Conservation (phyloP, 2,888 invertebrate species). For the Oscheius sp. region DNA sequence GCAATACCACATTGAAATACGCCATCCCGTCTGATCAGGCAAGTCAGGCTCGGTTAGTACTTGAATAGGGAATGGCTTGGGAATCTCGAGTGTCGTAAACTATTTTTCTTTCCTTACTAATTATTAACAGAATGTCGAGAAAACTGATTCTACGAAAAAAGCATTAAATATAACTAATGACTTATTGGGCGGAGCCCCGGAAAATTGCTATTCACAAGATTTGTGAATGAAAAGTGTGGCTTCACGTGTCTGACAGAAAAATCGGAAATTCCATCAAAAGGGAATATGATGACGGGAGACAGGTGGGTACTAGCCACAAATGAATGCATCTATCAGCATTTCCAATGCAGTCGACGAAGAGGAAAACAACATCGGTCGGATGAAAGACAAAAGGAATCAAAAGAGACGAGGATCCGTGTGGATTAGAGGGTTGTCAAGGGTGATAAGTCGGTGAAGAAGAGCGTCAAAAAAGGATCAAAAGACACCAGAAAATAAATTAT, state of each 20-base stretch:
- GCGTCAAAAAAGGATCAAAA: no score
- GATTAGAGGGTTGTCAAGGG: no score
- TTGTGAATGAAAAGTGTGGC: constrained; percentile 1
- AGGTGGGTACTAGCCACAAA: neutral
- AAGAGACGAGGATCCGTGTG: neutral
- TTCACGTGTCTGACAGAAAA: constrained; percentile 2
- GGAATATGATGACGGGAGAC: constrained; percentile 9
- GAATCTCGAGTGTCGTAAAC: neutral
- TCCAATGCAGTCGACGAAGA: neutral
- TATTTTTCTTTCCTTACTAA: no score
- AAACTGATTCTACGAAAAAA: no score
- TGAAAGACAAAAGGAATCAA: neutral
- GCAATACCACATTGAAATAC: no score
- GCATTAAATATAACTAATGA: constrained; percentile 17
- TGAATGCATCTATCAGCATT: constrained; percentile 20
- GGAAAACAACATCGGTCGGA: neutral
- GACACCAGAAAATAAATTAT: no score
- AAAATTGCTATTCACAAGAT: constrained; percentile 17
- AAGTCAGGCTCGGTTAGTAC: neutral
- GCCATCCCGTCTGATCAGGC: no score
- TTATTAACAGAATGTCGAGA: no score
- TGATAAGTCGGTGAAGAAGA: no score
- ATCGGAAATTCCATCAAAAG: neutral
- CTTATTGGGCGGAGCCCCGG: constrained; percentile 12
- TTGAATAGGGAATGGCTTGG: neutral